Percentiles rank a stretch among this genome's conserved stretches.
phyloP scores from a whole-genome alignment of 2,113 vertebrate genomes.

The Mormyrus lacerda region DNA sequence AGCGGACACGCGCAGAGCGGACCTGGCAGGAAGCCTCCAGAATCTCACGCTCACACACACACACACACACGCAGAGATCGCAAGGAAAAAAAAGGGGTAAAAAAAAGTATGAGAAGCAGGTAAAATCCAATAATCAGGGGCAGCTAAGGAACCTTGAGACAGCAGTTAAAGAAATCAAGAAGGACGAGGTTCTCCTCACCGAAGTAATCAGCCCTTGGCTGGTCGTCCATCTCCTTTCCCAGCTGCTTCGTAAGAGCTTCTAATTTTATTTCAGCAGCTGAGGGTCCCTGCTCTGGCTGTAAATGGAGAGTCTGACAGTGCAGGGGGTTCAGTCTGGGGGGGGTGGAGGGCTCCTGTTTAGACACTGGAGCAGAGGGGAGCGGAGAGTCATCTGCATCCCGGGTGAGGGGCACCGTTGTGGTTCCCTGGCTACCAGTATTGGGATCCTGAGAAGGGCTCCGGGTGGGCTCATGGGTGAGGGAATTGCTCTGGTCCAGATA shows the following conservation, averaged over 20 bases:
- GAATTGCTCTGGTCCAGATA: constrained; percentile 22
- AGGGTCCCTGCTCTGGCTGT: constrained; percentile 62
- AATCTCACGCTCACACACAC: constrained; percentile 16
- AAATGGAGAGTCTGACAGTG: constrained; percentile 64
- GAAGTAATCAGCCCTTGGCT: constrained; percentile 84
- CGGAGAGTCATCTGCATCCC: background rate
- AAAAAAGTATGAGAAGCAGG: background rate
- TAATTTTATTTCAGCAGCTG: constrained; percentile 76
- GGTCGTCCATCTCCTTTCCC: constrained; percentile 87
- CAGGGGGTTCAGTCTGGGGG: constrained; percentile 55
- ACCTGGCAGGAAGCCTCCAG: background rate
- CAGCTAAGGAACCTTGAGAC: background rate
- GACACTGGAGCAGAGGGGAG: background rate
- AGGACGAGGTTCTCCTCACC: constrained; percentile 64
- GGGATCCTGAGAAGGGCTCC: constrained; percentile 33
- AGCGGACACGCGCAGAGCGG: background rate
- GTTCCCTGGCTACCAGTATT: constrained; percentile 22
- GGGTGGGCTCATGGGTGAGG: constrained; percentile 13
- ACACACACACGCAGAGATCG: background rate
- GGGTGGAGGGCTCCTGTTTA: constrained; percentile 37
- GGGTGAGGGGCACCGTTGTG: background rate
- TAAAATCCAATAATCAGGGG: background rate
- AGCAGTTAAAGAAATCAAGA: constrained; percentile 1
- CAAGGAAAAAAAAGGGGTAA: background rate
- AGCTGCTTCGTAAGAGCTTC: constrained; percentile 84